Evolutionary conservation across 2,888 invertebrate species (phyloP).

Genomic region (Xestia rhomboidea): DNA sequence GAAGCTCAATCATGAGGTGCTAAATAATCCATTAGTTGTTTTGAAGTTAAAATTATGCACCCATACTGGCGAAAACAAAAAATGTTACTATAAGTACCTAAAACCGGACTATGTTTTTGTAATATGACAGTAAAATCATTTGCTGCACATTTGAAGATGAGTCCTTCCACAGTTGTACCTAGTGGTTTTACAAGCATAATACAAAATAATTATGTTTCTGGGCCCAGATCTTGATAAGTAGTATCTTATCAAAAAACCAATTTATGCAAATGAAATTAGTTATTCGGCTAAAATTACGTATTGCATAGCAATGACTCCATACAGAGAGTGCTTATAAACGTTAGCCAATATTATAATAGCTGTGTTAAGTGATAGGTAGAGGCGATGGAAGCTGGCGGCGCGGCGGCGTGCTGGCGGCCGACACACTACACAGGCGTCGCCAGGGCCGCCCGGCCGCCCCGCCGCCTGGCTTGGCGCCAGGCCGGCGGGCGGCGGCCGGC

Average conservation of each 20-base stretch:
- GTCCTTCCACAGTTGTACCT: not conserved
- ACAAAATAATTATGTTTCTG: not conserved
- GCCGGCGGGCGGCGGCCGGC: conserved; percentile 89
- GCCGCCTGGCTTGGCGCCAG: conserved; percentile 90
- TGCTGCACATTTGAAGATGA: not conserved
- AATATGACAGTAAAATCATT: not conserved
- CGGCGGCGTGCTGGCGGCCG: conserved; percentile 85
- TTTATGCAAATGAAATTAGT: not conserved
- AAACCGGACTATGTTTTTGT: not conserved
- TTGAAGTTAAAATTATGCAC: not conserved
- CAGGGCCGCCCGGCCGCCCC: conserved; percentile 90
- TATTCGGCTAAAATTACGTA: conserved; percentile 12
- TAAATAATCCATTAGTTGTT: conserved; percentile 17
- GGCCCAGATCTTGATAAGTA: not conserved
- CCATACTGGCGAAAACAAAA: conserved; percentile 13
- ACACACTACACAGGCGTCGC: conserved; percentile 86
- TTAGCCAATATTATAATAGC: conserved; percentile 42
- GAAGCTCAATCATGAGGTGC: conserved; percentile 12
- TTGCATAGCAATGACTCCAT: conserved; percentile 17
- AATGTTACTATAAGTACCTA: not conserved
- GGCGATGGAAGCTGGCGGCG: conserved; percentile 78
- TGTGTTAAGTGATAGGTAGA: conserved; percentile 62
- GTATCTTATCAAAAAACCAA: not conserved
- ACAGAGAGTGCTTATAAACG: conserved; percentile 21
- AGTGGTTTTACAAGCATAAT: not conserved